phyloP scores from a whole-genome alignment of 2,113 vertebrate species.

The Falcunculus frontatus region DNA sequence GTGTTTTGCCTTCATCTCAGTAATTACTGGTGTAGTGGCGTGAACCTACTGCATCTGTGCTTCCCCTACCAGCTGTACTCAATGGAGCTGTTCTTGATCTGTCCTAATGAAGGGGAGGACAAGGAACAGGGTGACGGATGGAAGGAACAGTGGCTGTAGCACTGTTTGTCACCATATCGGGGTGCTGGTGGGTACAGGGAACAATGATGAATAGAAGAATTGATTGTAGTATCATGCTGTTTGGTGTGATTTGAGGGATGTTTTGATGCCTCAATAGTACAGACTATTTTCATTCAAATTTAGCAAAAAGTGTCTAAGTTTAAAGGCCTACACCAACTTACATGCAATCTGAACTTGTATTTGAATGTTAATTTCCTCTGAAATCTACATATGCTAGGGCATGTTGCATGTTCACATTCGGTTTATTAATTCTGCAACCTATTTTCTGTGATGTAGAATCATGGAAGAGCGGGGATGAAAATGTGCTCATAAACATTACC shows the following conservation, averaged over 20 bases:
- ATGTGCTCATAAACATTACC: neutral
- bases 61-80: neutral
- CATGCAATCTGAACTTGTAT: neutral
- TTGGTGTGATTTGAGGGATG: neutral
- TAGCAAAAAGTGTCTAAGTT: neutral
- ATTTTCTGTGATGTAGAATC: neutral
- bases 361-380: neutral
- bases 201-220: neutral
- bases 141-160: neutral
- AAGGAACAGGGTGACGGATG: neutral
- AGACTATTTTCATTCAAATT: neutral
- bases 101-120: neutral
- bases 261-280: neutral
- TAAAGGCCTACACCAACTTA: neutral
- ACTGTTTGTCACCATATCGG: neutral
- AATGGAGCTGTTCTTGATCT: neutral
- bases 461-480: neutral
- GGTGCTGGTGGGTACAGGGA: neutral
- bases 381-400: neutral
- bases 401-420: neutral
- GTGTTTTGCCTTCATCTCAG: neutral
- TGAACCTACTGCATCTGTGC: neutral
- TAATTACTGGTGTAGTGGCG: neutral
- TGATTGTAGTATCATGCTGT: neutral
- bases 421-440: neutral